Base-by-base conservation (phyloP, 2,797 vertebrate genomes). In the Remorina albescens region DNA sequence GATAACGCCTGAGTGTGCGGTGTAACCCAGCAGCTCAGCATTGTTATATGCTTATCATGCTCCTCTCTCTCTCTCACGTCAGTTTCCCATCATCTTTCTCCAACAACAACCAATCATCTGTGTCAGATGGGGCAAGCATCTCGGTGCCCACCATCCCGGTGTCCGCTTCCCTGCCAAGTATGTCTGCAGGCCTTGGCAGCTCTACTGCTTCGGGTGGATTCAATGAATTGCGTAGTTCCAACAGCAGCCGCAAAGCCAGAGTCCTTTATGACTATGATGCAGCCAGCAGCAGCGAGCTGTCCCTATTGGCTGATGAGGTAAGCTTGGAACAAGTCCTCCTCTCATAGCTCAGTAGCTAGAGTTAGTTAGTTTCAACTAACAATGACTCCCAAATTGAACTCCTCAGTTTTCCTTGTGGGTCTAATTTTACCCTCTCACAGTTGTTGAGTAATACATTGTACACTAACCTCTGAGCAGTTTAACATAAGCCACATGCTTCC, bases 211-310 rank as follows among this genome's bases (percentile, higher is more conserved):
- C 94, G 12, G 94, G 95, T 34, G 94, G 96, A 69, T 94, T 97
- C 93, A 96, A 59, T 60, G 97, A 99, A 84, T 83, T 97, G 87
- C 96, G 95, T 18, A 94, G 94, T 72, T 95, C 95, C 62, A 96
- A 93, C 68, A 95, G 95, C 86, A 98, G 92, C 90, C 96, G 97
- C 78, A 97, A 95, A 90, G 98, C 98, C 46, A 90, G 98, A n/a
- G 98, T 99, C 69, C 96, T 99, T 2, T 99, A 99, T 59, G 98
- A 99, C 91, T 99, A 99, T 9, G 98, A 99, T 53, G 98, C 98
- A 5, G 96, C 96, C n/a, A 97, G 97, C 88, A 98, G 98, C 93
- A 98, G 93, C 64, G 98, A 99, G 86, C 95, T 99, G 19, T 99
- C 98, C 21, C 94, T 99, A 85, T 94, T 99, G 86, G 98, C 98